Evolutionary conservation across 2,797 vertebrate genomes (phyloP).

Genomic region (Forpus xanthops): DNA sequence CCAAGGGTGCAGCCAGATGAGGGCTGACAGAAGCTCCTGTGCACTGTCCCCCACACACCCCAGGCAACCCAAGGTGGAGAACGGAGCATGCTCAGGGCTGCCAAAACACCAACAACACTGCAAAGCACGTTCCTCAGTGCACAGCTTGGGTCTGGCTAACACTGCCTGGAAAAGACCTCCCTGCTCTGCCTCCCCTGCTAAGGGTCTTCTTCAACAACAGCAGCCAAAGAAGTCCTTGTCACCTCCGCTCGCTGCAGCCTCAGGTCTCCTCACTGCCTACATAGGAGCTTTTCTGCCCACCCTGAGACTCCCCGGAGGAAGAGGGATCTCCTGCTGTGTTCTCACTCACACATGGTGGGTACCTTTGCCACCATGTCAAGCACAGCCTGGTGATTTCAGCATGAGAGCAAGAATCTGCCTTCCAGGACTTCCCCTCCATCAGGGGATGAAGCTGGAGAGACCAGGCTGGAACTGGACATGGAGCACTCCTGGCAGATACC

Average conservation of each 20-base stretch:
- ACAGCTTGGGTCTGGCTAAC: neutral
- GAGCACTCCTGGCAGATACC: neutral
- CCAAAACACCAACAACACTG: neutral
- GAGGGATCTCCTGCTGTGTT: neutral
- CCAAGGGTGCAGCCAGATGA: neutral
- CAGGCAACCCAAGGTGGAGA: neutral
- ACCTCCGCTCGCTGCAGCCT: neutral
- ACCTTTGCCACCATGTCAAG: neutral
- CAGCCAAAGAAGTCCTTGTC: neutral
- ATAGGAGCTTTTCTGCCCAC: neutral
- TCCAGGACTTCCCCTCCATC: neutral
- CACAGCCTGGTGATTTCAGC: neutral
- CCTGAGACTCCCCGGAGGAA: neutral
- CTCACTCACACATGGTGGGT: neutral
- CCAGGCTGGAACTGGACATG: neutral
- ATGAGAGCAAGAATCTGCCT: neutral
- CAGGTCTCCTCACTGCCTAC: neutral
- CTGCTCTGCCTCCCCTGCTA: neutral
- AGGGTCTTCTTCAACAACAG: neutral
- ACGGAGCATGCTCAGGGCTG: neutral
- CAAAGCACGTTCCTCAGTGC: neutral
- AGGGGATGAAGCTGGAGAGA: neutral
- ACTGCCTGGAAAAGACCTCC: neutral
- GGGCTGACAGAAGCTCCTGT: neutral
- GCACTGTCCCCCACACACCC: neutral